These are phyloP conservation scores for Elanoides forficatus DNA, from an alignment of 2,113 vertebrate genomes.

Conservation along the genomic window DNA sequence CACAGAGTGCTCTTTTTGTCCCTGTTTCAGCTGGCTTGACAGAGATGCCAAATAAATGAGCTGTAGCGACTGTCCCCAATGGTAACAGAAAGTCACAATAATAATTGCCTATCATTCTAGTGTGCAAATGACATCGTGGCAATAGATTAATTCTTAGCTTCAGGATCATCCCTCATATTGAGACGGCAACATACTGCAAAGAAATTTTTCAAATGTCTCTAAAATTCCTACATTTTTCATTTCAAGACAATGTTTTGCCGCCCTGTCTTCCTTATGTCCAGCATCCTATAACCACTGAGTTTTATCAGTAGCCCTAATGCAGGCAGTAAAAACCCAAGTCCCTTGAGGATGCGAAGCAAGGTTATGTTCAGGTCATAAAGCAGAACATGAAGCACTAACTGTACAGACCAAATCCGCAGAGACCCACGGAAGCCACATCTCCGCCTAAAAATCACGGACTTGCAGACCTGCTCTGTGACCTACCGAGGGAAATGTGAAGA, in stretches of 20 bases:
- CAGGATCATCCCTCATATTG: not conserved
- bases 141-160: not conserved
- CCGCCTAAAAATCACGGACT: not conserved
- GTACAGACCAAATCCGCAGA: not conserved
- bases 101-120: not conserved
- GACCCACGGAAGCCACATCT: not conserved
- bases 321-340: not conserved
- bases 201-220: not conserved
- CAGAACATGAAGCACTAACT: not conserved
- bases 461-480: not conserved
- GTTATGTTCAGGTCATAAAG: not conserved
- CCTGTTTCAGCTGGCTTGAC: not conserved
- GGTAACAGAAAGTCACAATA: fast-evolving
- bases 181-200: not conserved
- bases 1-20: not conserved
- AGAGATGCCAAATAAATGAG: not conserved
- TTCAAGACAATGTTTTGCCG: not conserved
- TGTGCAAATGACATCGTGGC: fast-evolving
- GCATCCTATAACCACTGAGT: not conserved
- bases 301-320: not conserved
- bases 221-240: not conserved
- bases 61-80: fast-evolving
- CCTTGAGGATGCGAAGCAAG: not conserved
- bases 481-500: fast-evolving
- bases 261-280: not conserved